Percentiles rank a stretch among this genome's conserved stretches.
Evolutionary conservation across 2,888 invertebrate species (phyloP).

Genomic region (Molanna angustata): DNA sequence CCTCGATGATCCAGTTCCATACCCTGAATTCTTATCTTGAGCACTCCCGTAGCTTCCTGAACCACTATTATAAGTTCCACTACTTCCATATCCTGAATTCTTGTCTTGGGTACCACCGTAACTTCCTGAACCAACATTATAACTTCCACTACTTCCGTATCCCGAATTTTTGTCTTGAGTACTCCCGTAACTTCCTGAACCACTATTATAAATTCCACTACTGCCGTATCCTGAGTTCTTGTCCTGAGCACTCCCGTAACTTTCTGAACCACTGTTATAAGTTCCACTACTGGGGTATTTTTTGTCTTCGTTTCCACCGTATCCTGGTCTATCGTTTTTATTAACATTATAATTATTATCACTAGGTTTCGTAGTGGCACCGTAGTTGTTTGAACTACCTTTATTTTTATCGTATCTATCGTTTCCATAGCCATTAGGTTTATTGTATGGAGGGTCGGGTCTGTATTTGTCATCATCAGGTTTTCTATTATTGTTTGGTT

Average conservation of each 20-base stretch:
- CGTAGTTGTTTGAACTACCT: not conserved
- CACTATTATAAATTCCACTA: too few species aligned
- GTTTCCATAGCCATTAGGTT: not conserved
- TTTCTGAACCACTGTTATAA: too few species aligned
- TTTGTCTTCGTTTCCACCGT: slow-evolving; percentile 6
- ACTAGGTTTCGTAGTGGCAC: slow-evolving; percentile 2
- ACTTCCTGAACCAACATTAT: not conserved
- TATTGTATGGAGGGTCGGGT: slow-evolving; percentile 5
- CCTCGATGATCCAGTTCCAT: not conserved
- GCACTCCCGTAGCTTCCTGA: not conserved
- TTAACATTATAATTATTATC: not conserved
- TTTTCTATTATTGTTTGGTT: slow-evolving; percentile 3
- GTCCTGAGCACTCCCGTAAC: not conserved
- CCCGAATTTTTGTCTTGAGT: not conserved
- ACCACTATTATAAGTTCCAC: too few species aligned
- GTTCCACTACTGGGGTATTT: too few species aligned
- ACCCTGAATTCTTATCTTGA: not conserved
- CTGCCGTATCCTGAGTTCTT: slow-evolving; percentile 1
- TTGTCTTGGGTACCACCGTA: not conserved
- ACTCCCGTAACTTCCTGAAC: not conserved
- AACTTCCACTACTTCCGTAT: not conserved
- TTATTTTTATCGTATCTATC: not conserved
- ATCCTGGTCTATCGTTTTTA: not conserved
- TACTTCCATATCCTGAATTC: slow-evolving; percentile 1
- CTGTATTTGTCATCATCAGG: slow-evolving; percentile 13